Percentiles rank a stretch among this genome's conserved stretches.
Evolutionary conservation across 2,113 vertebrate genomes (phyloP).

Genomic region (Hemiscyllium ocellatum): DNA sequence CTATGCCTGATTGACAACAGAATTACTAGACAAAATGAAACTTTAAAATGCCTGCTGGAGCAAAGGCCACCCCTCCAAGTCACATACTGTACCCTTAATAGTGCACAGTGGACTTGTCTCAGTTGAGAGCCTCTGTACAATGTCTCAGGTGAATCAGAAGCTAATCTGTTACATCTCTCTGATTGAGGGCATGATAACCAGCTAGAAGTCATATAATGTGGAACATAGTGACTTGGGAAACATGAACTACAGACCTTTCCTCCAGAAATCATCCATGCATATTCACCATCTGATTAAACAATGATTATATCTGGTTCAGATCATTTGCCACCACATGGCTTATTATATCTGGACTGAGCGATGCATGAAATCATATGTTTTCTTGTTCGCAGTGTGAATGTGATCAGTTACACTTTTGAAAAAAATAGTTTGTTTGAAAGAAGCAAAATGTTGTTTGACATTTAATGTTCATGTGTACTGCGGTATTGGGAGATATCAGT

Average conservation of each 20-base stretch:
- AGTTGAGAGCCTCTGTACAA: neutral
- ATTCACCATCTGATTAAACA: neutral
- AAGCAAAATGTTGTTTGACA: neutral
- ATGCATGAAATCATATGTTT: neutral
- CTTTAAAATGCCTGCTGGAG: neutral
- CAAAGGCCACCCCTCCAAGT: neutral
- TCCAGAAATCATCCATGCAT: neutral
- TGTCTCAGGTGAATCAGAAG: neutral
- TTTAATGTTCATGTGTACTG: neutral
- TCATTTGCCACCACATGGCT: neutral
- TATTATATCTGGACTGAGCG: neutral
- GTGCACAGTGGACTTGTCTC: neutral
- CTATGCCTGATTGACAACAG: neutral
- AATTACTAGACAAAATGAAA: neutral
- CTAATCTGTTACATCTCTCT: neutral
- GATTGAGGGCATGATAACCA: slow-evolving; percentile 33
- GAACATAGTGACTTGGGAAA: neutral
- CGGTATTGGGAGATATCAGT: neutral
- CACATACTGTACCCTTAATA: neutral
- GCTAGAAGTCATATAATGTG: neutral
- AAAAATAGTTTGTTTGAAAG: neutral
- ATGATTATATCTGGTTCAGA: neutral
- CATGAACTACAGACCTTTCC: neutral
- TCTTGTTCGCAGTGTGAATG: neutral
- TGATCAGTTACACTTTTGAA: neutral